Base-by-base conservation (phyloP, 2,888 invertebrate species). In the Callyntrura guangdongensis region DNA sequence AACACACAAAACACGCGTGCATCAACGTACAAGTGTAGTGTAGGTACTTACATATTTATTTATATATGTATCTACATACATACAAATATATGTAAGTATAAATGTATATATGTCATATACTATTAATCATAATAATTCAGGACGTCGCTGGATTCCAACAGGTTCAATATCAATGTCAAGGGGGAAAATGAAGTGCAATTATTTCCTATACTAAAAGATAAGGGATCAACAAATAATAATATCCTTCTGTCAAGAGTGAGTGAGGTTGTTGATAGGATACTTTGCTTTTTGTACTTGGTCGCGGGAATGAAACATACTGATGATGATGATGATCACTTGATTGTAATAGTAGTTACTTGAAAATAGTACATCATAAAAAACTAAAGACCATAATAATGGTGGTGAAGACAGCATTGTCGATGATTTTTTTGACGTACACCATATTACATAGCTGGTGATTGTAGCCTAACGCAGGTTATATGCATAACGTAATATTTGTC, bases 131-230 rank as follows among this genome's bases (percentile, higher is more conserved):
- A 27, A 22, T n/a, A 56, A 56, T 56, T 6, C 56, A 77, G 77
- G 25, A 81, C 81, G 72, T 72, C 22, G 14, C 53, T 56, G 53
- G 53, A 56, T 79, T 36, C 25, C 53, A 53, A 79, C 27, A 82
- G 64, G 69, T 83, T 67, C 84, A 84, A 89, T 89, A 22, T 22
- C 88, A 88, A 82, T 88, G 84, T 83, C 89, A 89, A 89, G 77
- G 61, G 47, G 61, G 53, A 77, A 53, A 77, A 77, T 77, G 12
- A 77, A 77, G 77, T 81, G 45, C 61, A 81, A 59, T 74, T 86
- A 77, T 56, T 56, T 74, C 86, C 72, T 86, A 25, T 27, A 67
- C 64, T 67, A 4, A 64, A 27, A 25, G 17, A 12, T 27, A 67
- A 67, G 27, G 64, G 8, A 67, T 67, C 27, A 36, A 56, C 53